Conservation (phyloP, 2,797 vertebrate genomes). For the Eulemur coronatus region DNA sequence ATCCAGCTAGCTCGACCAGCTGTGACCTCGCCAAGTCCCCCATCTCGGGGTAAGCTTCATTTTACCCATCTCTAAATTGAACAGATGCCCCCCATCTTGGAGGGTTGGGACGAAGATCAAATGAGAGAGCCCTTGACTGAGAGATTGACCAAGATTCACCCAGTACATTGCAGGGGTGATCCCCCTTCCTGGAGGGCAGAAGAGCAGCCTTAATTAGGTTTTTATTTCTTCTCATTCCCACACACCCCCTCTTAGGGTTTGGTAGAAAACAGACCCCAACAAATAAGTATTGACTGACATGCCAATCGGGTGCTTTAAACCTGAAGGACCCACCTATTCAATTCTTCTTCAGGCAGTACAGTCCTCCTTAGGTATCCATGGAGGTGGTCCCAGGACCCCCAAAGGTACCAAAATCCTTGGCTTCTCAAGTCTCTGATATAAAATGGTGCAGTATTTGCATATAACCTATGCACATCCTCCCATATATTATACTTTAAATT, state of each 20-base stretch:
- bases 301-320: background rate
- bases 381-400: background rate
- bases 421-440: background rate
- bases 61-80: background rate
- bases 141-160: background rate
- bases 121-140: background rate
- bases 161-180: background rate
- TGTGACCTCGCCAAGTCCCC: background rate
- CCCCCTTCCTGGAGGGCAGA: background rate
- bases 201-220: background rate
- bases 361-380: background rate
- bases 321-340: background rate
- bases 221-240: background rate
- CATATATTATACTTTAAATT: background rate
- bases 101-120: background rate
- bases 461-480: background rate
- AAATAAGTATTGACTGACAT: background rate
- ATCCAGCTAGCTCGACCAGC: rapidly evolving
- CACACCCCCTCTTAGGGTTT: rapidly evolving
- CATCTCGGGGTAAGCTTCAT: background rate
- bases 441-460: background rate
- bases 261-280: background rate
- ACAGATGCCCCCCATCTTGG: rapidly evolving
- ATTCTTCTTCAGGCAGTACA: background rate
- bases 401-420: background rate